phyloP scores from a whole-genome alignment of 2,888 invertebrate genomes.

The Asteroscopus sphinx region DNA sequence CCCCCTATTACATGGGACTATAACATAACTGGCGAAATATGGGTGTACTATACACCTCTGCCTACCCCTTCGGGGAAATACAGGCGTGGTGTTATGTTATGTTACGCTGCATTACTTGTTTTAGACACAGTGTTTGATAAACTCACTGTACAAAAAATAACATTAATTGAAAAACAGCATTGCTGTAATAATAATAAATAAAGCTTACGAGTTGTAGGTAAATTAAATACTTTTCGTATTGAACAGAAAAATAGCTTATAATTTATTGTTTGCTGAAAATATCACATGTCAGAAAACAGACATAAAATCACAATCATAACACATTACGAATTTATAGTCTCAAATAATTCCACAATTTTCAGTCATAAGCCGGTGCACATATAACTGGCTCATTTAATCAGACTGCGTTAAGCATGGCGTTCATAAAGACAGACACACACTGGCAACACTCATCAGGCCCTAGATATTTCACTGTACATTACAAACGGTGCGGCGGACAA shows the following conservation, averaged over 20 bases:
- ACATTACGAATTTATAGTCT: constrained; percentile 17
- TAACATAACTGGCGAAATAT: no score
- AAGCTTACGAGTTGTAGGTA: neutral
- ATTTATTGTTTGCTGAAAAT: constrained; percentile 1
- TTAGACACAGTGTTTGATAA: constrained; percentile 21
- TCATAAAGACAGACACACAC: constrained; percentile 70
- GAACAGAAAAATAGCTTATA: neutral
- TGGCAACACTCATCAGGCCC: constrained; percentile 74
- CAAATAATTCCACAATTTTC: constrained; percentile 55
- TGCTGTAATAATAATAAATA: constrained; percentile 10
- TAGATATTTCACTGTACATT: constrained; percentile 84
- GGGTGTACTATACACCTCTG: no score
- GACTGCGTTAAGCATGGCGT: constrained; percentile 61
- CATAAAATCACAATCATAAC: constrained; percentile 36
- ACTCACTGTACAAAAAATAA: constrained; percentile 14
- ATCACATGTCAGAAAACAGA: neutral
- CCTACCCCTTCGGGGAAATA: no score
- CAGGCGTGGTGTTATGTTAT: no score
- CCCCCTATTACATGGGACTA: no score
- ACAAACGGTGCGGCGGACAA: constrained; percentile 79
- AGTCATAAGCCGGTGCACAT: constrained; percentile 43
- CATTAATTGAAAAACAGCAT: constrained; percentile 20
- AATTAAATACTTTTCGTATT: constrained; percentile 2
- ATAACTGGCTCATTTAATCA: constrained; percentile 54
- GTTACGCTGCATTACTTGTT: constrained; percentile 20